Conservation (phyloP, 2,888 invertebrate genomes). For the Nudaria mundana region DNA sequence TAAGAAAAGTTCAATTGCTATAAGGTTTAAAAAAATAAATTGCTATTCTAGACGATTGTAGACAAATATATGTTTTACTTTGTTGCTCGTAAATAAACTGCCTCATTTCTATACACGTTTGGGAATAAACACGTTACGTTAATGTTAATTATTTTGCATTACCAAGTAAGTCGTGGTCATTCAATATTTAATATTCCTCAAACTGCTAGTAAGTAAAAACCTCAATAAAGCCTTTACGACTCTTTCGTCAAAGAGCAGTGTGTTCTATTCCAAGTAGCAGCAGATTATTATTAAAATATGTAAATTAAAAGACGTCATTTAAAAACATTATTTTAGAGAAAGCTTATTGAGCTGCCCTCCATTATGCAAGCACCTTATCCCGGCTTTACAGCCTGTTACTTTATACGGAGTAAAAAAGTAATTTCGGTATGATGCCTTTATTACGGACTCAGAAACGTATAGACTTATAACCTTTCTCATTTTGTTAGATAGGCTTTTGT, state of each 20-base stretch:
- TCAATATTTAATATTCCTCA: too few relatives aligned
- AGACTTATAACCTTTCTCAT: slow-evolving; percentile 50
- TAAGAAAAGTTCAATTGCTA: too few relatives aligned
- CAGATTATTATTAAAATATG: slow-evolving; percentile 12
- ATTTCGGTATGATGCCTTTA: slow-evolving; percentile 57
- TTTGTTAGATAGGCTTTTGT: slow-evolving; percentile 49
- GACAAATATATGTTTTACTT: too few relatives aligned
- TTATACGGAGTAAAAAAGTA: slow-evolving; percentile 50
- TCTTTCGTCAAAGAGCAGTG: not conserved
- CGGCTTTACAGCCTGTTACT: slow-evolving; percentile 44
- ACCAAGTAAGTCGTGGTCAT: too few relatives aligned
- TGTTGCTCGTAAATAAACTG: too few relatives aligned
- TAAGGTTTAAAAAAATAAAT: too few relatives aligned
- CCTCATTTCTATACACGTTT: too few relatives aligned
- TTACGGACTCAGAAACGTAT: slow-evolving; percentile 46
- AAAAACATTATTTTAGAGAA: slow-evolving; percentile 22
- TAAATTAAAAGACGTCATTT: slow-evolving; percentile 9
- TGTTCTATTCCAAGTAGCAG: too few relatives aligned
- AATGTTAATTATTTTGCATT: too few relatives aligned
- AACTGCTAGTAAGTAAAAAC: too few relatives aligned
- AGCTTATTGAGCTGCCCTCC: slow-evolving; percentile 27
- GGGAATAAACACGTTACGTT: too few relatives aligned
- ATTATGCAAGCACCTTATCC: slow-evolving; percentile 32
- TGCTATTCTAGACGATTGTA: too few relatives aligned
- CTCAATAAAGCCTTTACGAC: not conserved